A percentile compares a stretch with the other conserved stretches of the same genome.
phyloP scores from a whole-genome alignment of 2,888 invertebrate genomes.

The Leucania comma region DNA sequence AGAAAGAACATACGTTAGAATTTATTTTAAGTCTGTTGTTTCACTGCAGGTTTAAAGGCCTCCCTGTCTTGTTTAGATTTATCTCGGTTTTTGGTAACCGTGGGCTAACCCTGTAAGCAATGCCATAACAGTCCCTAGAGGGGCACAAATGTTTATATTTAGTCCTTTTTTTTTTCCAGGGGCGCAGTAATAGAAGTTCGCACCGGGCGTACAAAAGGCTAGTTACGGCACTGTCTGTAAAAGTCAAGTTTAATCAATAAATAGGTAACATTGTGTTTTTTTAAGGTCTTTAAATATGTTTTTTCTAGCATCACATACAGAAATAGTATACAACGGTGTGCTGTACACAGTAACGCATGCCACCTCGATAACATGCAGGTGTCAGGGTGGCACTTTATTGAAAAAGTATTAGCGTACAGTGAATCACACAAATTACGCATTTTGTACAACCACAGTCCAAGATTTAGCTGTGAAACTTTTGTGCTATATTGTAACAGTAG shows the following conservation, averaged over 20 bases:
- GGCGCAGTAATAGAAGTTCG: too few species aligned
- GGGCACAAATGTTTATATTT: too few species aligned
- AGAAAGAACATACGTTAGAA: conserved; percentile 46
- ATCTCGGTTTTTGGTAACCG: neutral
- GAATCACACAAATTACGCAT: conserved; percentile 37
- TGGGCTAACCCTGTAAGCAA: neutral
- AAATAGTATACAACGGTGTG: conserved; percentile 61
- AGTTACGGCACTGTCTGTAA: neutral
- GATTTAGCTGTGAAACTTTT: conserved; percentile 35
- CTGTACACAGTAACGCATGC: conserved; percentile 70
- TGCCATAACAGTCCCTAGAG: too few species aligned
- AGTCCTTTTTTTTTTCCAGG: too few species aligned
- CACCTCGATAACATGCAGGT: conserved; percentile 71
- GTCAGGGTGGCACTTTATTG: conserved; percentile 55
- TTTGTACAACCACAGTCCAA: conserved; percentile 41
- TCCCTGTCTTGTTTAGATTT: neutral
- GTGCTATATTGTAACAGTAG: conserved; percentile 22
- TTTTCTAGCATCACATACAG: conserved; percentile 63
- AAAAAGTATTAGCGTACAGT: conserved; percentile 52
- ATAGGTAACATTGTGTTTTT: neutral
- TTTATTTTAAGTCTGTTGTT: too few species aligned
- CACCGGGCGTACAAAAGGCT: too few species aligned
- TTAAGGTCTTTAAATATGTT: neutral
- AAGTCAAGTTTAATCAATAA: too few species aligned
- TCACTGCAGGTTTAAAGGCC: too few species aligned